phyloP scores from a whole-genome alignment of 2,797 vertebrate genomes.

The Tenualosa ilisha region DNA sequence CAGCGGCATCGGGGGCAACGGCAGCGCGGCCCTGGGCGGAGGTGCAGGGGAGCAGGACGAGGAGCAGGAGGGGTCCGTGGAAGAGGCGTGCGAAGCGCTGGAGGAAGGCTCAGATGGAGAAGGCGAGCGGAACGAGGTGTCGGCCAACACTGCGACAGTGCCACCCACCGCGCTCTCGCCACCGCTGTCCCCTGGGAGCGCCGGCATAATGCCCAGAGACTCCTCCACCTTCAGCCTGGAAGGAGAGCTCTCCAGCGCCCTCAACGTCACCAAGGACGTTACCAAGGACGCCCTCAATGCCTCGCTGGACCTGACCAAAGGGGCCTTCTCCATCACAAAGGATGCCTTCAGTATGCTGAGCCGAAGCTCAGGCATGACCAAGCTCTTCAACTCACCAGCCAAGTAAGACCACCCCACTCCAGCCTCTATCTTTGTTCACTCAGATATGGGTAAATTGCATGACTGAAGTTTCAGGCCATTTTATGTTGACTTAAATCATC shows the following conservation, averaged over 20 bases:
- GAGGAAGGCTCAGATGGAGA: constrained; percentile 71
- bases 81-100: constrained; percentile 84
- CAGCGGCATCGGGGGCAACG: constrained; percentile 58
- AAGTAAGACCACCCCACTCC: constrained; percentile 62
- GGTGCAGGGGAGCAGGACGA: constrained; percentile 65
- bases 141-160: constrained; percentile 31
- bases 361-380: constrained; percentile 88
- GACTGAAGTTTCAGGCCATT: background rate
- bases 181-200: constrained; percentile 60
- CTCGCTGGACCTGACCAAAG: constrained; percentile 94
- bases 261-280: constrained; percentile 88
- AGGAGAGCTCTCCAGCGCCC: constrained; percentile 86
- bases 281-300: constrained; percentile 91
- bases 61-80: constrained; percentile 71
- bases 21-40: constrained; percentile 1
- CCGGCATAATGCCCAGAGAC: constrained; percentile 62
- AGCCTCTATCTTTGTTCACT: background rate
- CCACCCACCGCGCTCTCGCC: constrained; percentile 57
- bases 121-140: constrained; percentile 30
- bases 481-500: background rate
- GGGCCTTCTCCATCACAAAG: constrained; percentile 91
- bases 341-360: constrained; percentile 90
- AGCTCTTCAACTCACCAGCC: constrained; percentile 79
- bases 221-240: constrained; percentile 80
- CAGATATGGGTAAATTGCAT: background rate